phyloP scores from a whole-genome alignment of 2,888 invertebrate species.

The Tenthredo distinguenda region DNA sequence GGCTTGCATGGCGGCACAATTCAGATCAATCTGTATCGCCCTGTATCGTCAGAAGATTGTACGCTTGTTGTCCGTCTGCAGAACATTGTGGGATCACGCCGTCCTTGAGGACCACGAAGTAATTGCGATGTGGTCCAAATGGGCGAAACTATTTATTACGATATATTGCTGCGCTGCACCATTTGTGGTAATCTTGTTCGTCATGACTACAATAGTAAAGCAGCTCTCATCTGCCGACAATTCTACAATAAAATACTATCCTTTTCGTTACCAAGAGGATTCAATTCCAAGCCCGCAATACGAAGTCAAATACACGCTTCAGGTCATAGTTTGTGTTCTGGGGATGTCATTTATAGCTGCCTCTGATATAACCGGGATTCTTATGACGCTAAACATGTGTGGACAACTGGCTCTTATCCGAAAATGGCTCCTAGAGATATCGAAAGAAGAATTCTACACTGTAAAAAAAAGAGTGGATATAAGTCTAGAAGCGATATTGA shows the following conservation, averaged over 20 bases:
- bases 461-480: neutral
- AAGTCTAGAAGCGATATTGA: neutral
- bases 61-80: conserved; percentile 55
- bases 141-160: neutral
- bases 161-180: no score
- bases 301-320: conserved; percentile 39
- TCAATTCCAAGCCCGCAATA: neutral
- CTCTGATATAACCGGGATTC: neutral
- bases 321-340: conserved; percentile 56
- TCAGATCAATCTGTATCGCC: neutral
- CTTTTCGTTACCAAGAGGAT: neutral
- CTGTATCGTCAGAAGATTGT: conserved; percentile 25
- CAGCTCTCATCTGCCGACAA: neutral
- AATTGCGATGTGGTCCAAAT: neutral
- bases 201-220: neutral
- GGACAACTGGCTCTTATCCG: conserved; percentile 8
- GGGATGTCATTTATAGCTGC: conserved; percentile 40
- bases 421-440: neutral
- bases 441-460: neutral
- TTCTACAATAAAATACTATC: neutral
- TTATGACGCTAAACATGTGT: conserved; percentile 7
- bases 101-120: neutral
- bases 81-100: conserved; percentile 59
- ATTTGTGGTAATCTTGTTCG: no score
- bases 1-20: neutral